These are phyloP conservation scores for Belgica antarctica DNA, from an alignment of 2,888 invertebrate species.

Conservation along the genomic window DNA sequence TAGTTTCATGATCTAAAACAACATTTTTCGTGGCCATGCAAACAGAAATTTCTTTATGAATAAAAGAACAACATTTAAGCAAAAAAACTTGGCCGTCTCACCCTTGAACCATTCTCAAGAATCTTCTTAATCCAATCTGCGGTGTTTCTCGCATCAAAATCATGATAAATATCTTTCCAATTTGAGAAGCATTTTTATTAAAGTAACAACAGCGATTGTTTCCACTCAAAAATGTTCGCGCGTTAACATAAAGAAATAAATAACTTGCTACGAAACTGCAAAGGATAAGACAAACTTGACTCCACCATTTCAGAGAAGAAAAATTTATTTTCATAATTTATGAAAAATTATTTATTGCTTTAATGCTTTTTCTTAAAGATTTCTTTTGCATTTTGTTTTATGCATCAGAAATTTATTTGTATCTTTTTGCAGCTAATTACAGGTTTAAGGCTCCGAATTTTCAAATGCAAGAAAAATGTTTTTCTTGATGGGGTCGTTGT, in stretches of 20 bases:
- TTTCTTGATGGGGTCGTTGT: neutral
- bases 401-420: conserved; percentile 30
- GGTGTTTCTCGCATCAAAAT: neutral
- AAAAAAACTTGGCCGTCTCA: neutral
- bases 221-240: neutral
- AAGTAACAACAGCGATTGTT: conserved; percentile 12
- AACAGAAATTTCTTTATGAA: too few species aligned
- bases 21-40: too few species aligned
- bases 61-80: neutral
- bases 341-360: conserved; percentile 43
- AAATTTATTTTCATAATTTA: conserved; percentile 43
- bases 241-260: conserved; percentile 15
- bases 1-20: too few species aligned
- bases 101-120: neutral
- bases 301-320: conserved; percentile 9
- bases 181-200: neutral
- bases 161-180: conserved; percentile 5
- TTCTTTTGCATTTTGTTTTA: conserved; percentile 26
- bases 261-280: neutral
- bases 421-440: conserved; percentile 42
- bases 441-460: conserved; percentile 27
- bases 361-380: conserved; percentile 18
- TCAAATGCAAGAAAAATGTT: neutral
- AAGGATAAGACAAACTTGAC: neutral
- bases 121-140: neutral